A percentile compares a stretch with the other conserved stretches of the same genome.
phyloP scores from a whole-genome alignment of 2,888 invertebrate genomes.

The Rambutsinella grinnellia region DNA sequence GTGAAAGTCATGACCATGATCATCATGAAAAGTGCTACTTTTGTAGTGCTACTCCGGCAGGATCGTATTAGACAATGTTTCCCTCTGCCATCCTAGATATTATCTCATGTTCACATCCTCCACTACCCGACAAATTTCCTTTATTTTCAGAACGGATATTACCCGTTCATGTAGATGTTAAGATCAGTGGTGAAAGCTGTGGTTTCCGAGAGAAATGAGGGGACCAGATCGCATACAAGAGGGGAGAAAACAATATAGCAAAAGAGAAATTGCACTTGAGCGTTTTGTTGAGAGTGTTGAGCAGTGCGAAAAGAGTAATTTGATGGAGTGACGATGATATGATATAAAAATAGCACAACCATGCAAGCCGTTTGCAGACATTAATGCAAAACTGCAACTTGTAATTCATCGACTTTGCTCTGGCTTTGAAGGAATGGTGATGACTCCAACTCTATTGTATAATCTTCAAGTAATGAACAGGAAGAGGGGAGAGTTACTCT shows the following conservation, averaged over 20 bases:
- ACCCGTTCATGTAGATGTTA: conserved; percentile 1
- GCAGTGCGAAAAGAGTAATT: not conserved
- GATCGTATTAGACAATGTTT: not conserved
- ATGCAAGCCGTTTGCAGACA: not conserved
- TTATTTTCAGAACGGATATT: not conserved
- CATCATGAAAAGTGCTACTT: not conserved
- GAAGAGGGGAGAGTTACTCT: not conserved
- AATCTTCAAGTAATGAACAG: not conserved
- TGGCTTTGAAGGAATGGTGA: not conserved
- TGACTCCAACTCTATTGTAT: not conserved
- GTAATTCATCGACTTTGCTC: conserved; percentile 12
- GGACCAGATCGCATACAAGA: not conserved
- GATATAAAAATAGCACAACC: not conserved
- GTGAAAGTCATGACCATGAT: conserved; percentile 6
- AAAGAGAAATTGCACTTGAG: not conserved
- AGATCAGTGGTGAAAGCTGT: conserved; percentile 19
- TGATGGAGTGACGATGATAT: not conserved
- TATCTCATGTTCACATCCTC: not conserved
- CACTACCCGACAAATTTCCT: conserved; percentile 4
- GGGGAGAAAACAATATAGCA: not conserved
- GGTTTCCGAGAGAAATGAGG: conserved; percentile 18
- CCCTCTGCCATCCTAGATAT: not conserved
- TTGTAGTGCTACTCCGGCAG: not conserved
- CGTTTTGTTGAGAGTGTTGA: too few species aligned
- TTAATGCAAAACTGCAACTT: conserved; percentile 13